Conservation (phyloP, 2,797 vertebrate species). For the Uromys caudimaculatus region DNA sequence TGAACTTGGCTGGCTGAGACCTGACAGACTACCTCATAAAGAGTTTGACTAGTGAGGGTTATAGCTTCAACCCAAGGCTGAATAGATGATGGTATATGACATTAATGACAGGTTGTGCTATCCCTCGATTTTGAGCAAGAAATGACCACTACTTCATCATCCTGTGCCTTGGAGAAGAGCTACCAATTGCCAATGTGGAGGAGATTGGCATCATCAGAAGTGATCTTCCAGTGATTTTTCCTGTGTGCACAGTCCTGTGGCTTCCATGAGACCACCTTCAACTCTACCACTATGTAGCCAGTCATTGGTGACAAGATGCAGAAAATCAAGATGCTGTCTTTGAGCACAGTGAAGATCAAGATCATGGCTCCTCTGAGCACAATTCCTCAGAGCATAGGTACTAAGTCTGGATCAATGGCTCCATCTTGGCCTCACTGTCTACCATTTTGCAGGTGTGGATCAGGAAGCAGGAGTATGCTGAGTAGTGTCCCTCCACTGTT, state of each 20-base stretch:
- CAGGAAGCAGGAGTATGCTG: slow-evolving; percentile 96
- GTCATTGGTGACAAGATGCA: neutral
- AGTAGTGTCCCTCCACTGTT: slow-evolving; percentile 89
- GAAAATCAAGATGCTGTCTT: neutral
- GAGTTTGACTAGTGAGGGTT: slow-evolving; percentile 98
- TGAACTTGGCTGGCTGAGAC: slow-evolving; percentile 98
- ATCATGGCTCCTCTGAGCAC: neutral
- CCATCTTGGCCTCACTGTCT: neutral
- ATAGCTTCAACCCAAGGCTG: slow-evolving; percentile 89
- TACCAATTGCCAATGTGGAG: neutral
- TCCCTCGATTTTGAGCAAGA: neutral
- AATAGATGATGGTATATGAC: slow-evolving; percentile 94
- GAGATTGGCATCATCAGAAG: too few species aligned
- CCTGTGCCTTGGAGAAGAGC: neutral
- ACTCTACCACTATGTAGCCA: neutral
- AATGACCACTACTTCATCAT: neutral
- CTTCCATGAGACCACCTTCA: neutral
- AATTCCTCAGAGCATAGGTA: too few species aligned
- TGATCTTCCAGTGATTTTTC: neutral
- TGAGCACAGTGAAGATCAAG: neutral
- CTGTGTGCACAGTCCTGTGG: neutral
- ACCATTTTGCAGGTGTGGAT: slow-evolving; percentile 82
- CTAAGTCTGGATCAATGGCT: neutral
- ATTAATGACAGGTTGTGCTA: neutral
- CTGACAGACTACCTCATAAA: slow-evolving; percentile 99